phyloP scores from a whole-genome alignment of 2,113 vertebrate genomes.

The Paracanthobrama guichenoti region DNA sequence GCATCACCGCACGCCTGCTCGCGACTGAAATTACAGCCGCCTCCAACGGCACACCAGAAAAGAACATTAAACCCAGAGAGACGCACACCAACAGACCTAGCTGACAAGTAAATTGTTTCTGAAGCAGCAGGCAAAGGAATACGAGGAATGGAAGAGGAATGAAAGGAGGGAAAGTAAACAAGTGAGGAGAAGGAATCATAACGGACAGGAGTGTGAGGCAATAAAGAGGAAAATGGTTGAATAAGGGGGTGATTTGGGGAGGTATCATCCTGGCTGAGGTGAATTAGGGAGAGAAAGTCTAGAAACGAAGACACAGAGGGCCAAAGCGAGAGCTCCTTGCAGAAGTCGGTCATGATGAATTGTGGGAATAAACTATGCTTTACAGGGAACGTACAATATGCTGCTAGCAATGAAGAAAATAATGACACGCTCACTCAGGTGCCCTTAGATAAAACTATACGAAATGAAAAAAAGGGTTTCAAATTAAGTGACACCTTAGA shows the following conservation, averaged over 20 bases:
- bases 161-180: constrained; percentile 56
- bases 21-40: constrained; percentile 58
- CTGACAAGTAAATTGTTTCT: constrained; percentile 74
- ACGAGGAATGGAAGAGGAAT: constrained; percentile 43
- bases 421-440: background rate
- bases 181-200: constrained; percentile 58
- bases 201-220: constrained; percentile 55
- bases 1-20: constrained; percentile 8
- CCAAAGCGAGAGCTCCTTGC: background rate
- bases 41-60: constrained; percentile 44
- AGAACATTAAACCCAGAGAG: constrained; percentile 54
- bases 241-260: constrained; percentile 38
- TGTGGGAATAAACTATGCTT: constrained; percentile 4
- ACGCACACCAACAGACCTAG: constrained; percentile 40
- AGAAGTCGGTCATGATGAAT: background rate
- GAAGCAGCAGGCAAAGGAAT: constrained; percentile 57
- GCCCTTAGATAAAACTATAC: background rate
- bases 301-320: constrained; percentile 11
- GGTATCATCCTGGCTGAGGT: constrained; percentile 38
- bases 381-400: background rate
- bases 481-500: background rate
- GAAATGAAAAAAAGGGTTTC: background rate
- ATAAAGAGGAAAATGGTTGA: constrained; percentile 59
- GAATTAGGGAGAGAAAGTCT: constrained; percentile 35
- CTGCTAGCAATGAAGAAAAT: background rate